Evolutionary conservation across 2,113 vertebrate species (phyloP), one percentile per base, ranked within the genome.

Genomic region (Elgaria multicarinata): DNA sequence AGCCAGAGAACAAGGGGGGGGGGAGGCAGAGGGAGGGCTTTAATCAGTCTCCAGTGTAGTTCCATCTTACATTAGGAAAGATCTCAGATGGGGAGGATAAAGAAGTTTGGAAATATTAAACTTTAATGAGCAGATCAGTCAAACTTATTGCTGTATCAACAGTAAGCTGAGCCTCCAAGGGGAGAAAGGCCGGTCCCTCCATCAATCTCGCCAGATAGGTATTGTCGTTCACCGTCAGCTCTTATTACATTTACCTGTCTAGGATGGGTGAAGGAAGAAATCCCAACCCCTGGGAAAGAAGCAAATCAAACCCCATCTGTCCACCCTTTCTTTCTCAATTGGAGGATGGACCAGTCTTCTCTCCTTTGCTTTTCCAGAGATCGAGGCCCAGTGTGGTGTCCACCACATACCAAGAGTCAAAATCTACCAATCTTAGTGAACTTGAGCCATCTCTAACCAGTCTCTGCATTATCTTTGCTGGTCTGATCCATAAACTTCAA

Each of bases 71-170:
- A 4, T 91, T 89, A 66, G 24, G 84, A 64, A 62, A n/a, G 9
- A 88, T 90, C 86, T 94, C 89, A 81, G 74, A 84, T 36, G 66
- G 88, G 83, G 93, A 88, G 79, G 88, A 89, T 89, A 92, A 88
- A 87, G 79, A 91, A 90, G 78, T 91, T 96, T 94, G 83, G 85
- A 85, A 86, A 93, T 85, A 79, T 93, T 95, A 93, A 95, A 92
- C 62, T 94, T 93, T 90, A 95, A 95, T 85, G 86, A 93, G 82
- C 62, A 89, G 72, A 91, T 74, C 87, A 91, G 77, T 91, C 86
- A 92, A 91, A 90, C 67, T 87, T n/a, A 89, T 4, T 94, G 89
- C 89, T 93, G 88, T 42, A 62, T 93, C 90, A 78, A 90, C 78
- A 55, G 82, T 64, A 83, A 58, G 76, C 85, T 24, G 16, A 69